phyloP scores from a whole-genome alignment of 2,797 vertebrate genomes.

The Pseudochromis fuscus region DNA sequence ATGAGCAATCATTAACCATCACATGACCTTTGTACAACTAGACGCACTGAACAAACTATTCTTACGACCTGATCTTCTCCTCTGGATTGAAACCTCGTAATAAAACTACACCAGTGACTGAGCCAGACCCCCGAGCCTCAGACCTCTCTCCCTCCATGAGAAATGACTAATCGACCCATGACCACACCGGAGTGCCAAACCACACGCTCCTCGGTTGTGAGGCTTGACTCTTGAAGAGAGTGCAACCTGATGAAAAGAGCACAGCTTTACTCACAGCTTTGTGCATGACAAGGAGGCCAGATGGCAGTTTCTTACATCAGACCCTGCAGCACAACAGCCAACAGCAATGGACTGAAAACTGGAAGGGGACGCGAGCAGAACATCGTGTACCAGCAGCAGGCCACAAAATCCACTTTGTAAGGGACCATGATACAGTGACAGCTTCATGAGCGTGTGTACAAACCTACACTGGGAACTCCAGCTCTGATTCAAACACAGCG shows the following conservation, averaged over 20 bases:
- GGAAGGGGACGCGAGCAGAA: constrained; percentile 31
- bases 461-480: no score
- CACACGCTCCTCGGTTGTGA: constrained; percentile 3
- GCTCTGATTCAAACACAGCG: not conserved
- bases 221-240: constrained; percentile 7
- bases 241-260: constrained; percentile 38
- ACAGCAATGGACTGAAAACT: constrained; percentile 5
- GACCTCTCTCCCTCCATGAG: not conserved
- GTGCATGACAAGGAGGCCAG: constrained; percentile 65
- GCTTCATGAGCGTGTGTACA: not conserved
- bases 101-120: not conserved
- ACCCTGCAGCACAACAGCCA: constrained; percentile 51
- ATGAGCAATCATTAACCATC: no score
- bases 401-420: not conserved
- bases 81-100: not conserved
- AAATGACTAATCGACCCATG: constrained; percentile 29
- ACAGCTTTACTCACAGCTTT: constrained; percentile 48
- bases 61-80: not conserved
- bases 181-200: not conserved
- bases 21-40: not conserved
- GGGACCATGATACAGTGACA: not conserved
- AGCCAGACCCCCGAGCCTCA: not conserved
- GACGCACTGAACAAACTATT: not conserved
- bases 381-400: constrained; percentile 44
- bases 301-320: constrained; percentile 66